Evolutionary conservation across 1,140 invertebrate genomes (phyloP).

Genomic region (Drosophila pseudoobscura): DNA sequence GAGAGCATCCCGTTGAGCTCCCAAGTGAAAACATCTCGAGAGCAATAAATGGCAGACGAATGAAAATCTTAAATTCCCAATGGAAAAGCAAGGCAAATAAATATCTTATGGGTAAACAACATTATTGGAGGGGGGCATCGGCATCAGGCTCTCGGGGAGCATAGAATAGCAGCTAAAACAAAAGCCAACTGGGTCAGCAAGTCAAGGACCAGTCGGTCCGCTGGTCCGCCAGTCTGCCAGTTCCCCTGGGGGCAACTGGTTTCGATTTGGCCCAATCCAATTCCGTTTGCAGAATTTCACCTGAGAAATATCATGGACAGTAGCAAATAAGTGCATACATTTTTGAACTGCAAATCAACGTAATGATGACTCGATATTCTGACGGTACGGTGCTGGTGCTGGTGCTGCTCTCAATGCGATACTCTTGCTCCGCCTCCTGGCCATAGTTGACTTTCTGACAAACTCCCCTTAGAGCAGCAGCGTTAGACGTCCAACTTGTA

Average conservation of each 20-base stretch:
- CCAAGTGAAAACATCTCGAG: conserved; percentile 56
- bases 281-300: conserved; percentile 45
- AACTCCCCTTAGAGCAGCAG: conserved; percentile 5
- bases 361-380: conserved; percentile 66
- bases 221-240: conserved; percentile 27
- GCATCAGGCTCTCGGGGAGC: conserved; percentile 9
- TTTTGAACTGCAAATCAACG: conserved; percentile 64
- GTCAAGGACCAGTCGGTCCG: conserved; percentile 64
- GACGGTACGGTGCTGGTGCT: neutral
- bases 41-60: conserved; percentile 60
- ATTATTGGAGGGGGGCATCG: conserved; percentile 46
- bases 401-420: too few relatives aligned
- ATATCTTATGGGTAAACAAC: conserved; percentile 67
- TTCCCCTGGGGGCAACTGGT: conserved; percentile 40
- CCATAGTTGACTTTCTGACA: conserved; percentile 37
- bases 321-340: conserved; percentile 74
- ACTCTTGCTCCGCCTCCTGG: conserved; percentile 7
- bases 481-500: conserved; percentile 28
- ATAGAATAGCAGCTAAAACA: conserved; percentile 29
- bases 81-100: conserved; percentile 75
- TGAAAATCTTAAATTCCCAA: conserved; percentile 55
- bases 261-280: conserved; percentile 28
- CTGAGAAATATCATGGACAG: conserved; percentile 57
- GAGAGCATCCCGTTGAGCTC: conserved; percentile 47
- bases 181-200: conserved; percentile 75